Percentiles rank a stretch among this genome's conserved stretches.
Evolutionary conservation across 2,888 invertebrate species (phyloP).

Genomic region (Lutraria lutraria): DNA sequence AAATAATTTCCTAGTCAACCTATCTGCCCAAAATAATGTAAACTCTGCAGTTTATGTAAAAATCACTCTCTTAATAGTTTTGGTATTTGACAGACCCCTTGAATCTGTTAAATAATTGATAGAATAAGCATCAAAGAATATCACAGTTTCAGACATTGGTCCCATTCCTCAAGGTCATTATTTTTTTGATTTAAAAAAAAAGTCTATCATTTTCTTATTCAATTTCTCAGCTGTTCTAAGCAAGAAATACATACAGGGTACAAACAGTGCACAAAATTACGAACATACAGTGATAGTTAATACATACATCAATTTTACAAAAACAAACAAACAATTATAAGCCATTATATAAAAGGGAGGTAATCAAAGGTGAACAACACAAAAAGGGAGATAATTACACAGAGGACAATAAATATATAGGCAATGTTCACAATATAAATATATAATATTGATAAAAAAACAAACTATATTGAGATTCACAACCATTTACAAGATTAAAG

Average conservation of each 20-base stretch:
- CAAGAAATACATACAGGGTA: not conserved
- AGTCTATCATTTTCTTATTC: no score
- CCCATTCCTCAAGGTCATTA: no score
- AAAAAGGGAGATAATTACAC: not conserved
- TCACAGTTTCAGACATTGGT: no score
- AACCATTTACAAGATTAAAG: not conserved
- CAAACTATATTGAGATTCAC: constrained; percentile 14
- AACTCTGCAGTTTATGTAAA: no score
- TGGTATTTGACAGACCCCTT: no score
- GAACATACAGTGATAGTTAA: not conserved
- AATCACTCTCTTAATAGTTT: no score
- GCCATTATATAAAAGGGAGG: not conserved
- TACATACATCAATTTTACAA: not conserved
- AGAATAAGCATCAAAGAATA: no score
- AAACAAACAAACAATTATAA: not conserved
- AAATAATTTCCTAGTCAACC: no score
- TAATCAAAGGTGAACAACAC: not conserved
- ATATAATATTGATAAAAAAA: not conserved
- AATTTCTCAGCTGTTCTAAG: not conserved
- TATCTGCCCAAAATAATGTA: no score
- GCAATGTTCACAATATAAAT: not conserved
- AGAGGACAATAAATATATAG: not conserved
- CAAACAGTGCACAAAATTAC: not conserved
- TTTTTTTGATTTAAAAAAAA: no score
- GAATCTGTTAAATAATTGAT: no score